Evolutionary conservation across 2,888 invertebrate genomes (phyloP).

Genomic region (Leptothorax acervorum): DNA sequence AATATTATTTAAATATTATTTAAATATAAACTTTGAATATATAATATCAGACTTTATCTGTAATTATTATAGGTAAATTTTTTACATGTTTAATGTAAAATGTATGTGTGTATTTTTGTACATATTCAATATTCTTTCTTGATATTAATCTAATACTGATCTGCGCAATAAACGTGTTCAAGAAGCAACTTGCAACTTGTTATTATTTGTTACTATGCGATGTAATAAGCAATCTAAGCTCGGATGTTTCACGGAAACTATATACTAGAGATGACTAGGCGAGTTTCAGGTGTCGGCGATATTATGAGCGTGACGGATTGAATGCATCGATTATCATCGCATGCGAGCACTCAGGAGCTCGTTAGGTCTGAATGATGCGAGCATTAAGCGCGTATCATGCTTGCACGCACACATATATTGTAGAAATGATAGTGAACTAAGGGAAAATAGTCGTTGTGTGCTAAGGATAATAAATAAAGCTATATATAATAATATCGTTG

Average conservation of each 20-base stretch:
- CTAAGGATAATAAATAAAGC: not conserved
- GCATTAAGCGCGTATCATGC: slow-evolving; percentile 41
- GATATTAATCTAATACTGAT: not conserved
- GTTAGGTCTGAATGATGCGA: slow-evolving; percentile 52
- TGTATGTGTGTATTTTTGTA: not conserved
- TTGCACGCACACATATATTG: not conserved
- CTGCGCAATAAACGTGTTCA: not conserved
- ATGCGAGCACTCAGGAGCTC: slow-evolving; percentile 49
- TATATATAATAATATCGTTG: not conserved
- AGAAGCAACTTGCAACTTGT: not conserved
- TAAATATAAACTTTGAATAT: not conserved
- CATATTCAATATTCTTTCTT: not conserved
- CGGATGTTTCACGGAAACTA: not conserved
- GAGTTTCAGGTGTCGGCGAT: slow-evolving; percentile 45
- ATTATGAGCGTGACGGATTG: slow-evolving; percentile 55
- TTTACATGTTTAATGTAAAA: not conserved
- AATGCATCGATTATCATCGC: slow-evolving; percentile 64
- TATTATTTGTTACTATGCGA: not conserved
- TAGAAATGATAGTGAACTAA: slow-evolving; percentile 10
- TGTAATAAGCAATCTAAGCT: slow-evolving; percentile 2
- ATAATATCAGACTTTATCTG: not conserved
- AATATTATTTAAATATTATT: not conserved
- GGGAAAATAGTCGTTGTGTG: not conserved
- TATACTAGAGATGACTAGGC: slow-evolving; percentile 27
- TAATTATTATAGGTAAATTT: not conserved